Base-by-base conservation (phyloP, 1,140 invertebrate genomes). In the Meteorus sp. region DNA sequence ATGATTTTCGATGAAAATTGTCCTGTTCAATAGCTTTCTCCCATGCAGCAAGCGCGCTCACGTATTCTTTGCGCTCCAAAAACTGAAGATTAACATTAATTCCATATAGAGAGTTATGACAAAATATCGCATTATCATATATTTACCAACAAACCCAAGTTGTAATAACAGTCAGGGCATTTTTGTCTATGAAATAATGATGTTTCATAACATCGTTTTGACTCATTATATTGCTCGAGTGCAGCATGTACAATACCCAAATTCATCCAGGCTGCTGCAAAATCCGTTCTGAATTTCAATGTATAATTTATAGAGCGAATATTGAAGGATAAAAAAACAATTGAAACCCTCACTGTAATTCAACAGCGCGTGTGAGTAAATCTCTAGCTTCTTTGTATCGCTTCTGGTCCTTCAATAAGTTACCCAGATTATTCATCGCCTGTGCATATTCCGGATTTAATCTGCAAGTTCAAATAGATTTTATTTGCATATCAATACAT, bases 221-320 rank as follows among this genome's bases (percentile, higher is more conserved):
- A 88, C 70, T 91, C 86, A 13, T 84, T 68, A 59, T 85, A 86
- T 64, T 89, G 86, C 59, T 89, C 88, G 37, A 88, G 78, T 11
- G 85, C 84, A 2, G 93, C 88, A 59, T 95, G 82, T 41, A 97
- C 89, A 66, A 97, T 97, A 9, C 95, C 95, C 17, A 98, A 81
- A 81, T 99, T 98, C 95, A 98, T 98, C 95, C 95, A 98, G 2
- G 94, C 95, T 11, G 93, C 90, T 4, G 95, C 89, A 85, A 98
- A 98, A 69, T 92, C 88, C 48, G 86, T 81, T 65, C 92, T 93
- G 70, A 48, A 79, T 33, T 56, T 35, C 48, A 13, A 13, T 43
- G 23, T 29, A 15, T 25, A 23, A 9, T 1, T 4, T 51, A 33
- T 27, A 2, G 15, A 19, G 25, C n/a, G 55, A 60, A 65, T 37